Percentiles rank a stretch among this genome's conserved stretches.
phyloP scores from a whole-genome alignment of 2,113 vertebrate genomes.

The Phylloscopus whistleri region DNA sequence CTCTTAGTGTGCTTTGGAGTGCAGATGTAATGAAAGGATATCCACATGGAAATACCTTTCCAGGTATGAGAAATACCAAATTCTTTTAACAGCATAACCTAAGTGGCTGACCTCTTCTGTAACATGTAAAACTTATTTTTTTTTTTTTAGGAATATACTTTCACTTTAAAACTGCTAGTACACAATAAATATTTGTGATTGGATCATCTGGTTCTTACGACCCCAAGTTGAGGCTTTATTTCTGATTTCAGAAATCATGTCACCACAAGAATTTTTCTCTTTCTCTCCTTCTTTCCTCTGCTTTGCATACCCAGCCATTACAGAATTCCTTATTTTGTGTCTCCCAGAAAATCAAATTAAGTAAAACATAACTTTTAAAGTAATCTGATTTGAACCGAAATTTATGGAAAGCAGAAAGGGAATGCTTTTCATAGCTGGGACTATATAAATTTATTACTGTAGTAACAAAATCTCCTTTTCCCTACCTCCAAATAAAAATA shows the following conservation, averaged over 20 bases:
- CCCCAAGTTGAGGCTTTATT: background rate
- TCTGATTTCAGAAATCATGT: background rate
- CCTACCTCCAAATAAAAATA: background rate
- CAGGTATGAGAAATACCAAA: slow-evolving; percentile 32
- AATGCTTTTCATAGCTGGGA: slow-evolving; percentile 52
- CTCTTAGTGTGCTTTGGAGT: slow-evolving; percentile 17
- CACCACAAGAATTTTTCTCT: slow-evolving; percentile 26
- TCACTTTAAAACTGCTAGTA: background rate
- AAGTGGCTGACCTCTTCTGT: background rate
- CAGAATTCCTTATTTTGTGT: background rate
- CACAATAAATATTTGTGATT: background rate
- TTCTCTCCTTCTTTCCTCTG: slow-evolving; percentile 61
- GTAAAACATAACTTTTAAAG: background rate
- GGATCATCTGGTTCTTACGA: slow-evolving; percentile 23
- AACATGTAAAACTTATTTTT: background rate
- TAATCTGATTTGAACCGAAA: background rate
- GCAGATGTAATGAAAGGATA: background rate
- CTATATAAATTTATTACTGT: background rate
- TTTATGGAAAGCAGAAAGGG: slow-evolving; percentile 56
- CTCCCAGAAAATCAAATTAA: background rate
- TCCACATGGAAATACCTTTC: background rate
- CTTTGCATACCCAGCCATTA: background rate
- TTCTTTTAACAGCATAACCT: background rate
- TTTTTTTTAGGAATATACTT: background rate
- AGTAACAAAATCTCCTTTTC: background rate